Percentiles rank a stretch among this genome's conserved stretches.
Conservation (phyloP, 1,140 invertebrate species). For the Thalassaphorura encarpata region DNA sequence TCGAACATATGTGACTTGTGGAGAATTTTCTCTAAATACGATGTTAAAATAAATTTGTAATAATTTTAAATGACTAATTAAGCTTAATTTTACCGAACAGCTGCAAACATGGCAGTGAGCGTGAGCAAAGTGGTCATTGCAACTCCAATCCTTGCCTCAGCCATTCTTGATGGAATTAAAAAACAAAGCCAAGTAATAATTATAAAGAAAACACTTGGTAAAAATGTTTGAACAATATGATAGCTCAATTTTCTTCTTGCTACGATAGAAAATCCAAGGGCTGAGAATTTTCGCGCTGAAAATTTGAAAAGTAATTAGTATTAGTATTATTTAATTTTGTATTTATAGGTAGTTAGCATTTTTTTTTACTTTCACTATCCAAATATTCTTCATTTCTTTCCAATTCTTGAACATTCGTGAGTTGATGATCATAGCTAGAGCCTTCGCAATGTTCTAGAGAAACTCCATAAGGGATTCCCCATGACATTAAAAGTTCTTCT, state of each 20-base stretch:
- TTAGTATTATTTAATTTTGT: too few relatives aligned
- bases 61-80: not conserved
- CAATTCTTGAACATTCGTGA: too few relatives aligned
- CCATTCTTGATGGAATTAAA: not conserved
- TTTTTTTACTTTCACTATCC: not conserved
- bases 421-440: too few relatives aligned
- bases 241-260: not conserved
- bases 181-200: constrained; percentile 1
- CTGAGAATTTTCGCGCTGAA: not conserved
- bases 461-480: not conserved
- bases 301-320: not conserved
- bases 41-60: not conserved
- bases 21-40: not conserved
- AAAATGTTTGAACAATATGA: not conserved
- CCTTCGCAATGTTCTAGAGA: too few relatives aligned
- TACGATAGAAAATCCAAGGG: not conserved
- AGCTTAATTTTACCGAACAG: too few relatives aligned
- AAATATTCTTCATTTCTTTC: not conserved
- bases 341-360: too few relatives aligned
- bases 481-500: not conserved
- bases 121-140: constrained; percentile 4
- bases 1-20: constrained; percentile 50
- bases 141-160: not conserved
- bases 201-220: not conserved
- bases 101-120: constrained; percentile 2